These are phyloP conservation scores for Piprites chloris DNA, from an alignment of 2,113 vertebrate genomes.

Conservation along the genomic window DNA sequence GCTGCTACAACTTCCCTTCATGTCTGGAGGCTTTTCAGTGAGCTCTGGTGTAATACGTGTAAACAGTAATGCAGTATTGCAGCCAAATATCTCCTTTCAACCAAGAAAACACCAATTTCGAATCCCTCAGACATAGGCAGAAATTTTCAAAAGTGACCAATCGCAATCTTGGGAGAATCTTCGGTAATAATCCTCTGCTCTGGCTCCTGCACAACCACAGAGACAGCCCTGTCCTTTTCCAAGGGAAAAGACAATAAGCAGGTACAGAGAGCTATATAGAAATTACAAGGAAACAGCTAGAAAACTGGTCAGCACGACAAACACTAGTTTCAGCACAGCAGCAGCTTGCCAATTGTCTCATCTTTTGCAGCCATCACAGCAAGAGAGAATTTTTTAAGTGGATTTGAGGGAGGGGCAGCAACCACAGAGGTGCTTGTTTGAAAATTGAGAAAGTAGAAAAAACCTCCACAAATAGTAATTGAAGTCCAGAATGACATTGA, in stretches of 20 bases:
- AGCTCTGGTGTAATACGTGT: not conserved
- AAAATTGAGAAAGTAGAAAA: not conserved
- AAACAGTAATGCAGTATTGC: not conserved
- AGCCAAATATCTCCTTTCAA: not conserved
- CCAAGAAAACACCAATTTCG: not conserved
- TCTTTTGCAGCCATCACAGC: conserved; percentile 32
- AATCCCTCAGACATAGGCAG: not conserved
- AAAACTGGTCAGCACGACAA: not conserved
- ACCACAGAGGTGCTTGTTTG: not conserved
- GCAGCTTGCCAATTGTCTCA: not conserved
- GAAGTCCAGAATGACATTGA: not conserved
- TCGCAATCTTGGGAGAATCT: not conserved
- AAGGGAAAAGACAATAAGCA: not conserved
- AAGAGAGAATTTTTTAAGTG: not conserved
- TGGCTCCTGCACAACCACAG: not conserved
- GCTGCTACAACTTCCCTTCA: not conserved
- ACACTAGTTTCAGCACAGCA: conserved; percentile 9
- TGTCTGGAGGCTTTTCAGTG: not conserved
- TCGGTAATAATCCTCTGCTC: not conserved
- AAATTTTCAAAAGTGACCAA: not conserved
- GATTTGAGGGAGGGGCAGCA: conserved; percentile 11
- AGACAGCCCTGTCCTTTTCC: not conserved
- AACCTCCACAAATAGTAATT: not conserved
- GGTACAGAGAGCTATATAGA: not conserved
- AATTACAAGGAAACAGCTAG: not conserved